Conservation (phyloP, 2,113 vertebrate genomes). For the Sander vitreus region DNA sequence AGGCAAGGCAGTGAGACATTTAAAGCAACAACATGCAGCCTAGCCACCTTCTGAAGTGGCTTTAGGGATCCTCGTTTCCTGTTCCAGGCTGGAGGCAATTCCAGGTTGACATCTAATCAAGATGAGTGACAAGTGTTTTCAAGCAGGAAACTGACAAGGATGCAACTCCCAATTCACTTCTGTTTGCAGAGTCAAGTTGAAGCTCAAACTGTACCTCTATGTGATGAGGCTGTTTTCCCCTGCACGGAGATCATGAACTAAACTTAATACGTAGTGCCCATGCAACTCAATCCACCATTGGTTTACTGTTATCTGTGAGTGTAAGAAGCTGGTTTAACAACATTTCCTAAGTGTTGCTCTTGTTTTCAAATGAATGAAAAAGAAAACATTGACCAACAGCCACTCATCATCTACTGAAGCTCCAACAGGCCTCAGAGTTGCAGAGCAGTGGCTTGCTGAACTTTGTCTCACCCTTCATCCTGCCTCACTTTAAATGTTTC, state of each 20-base stretch:
- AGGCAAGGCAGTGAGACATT: not conserved
- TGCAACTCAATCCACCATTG: not conserved
- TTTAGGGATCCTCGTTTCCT: not conserved
- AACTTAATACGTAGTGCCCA: not conserved
- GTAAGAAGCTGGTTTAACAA: not conserved
- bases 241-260: not conserved
- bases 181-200: not conserved
- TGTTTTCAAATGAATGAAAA: not conserved
- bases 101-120: constrained; percentile 40
- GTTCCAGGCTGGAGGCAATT: constrained; percentile 24
- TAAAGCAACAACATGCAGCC: not conserved
- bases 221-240: not conserved
- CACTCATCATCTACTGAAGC: not conserved
- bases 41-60: not conserved
- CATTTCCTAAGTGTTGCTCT: not conserved
- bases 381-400: not conserved
- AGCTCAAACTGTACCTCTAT: not conserved
- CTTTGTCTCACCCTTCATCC: constrained; percentile 42
- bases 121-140: constrained; percentile 29
- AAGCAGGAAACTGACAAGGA: constrained; percentile 11
- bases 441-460: constrained; percentile 33
- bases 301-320: not conserved
- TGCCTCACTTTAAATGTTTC: constrained; percentile 30
- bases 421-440: not conserved
- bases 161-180: not conserved